Percentiles rank a stretch among this genome's conserved stretches.
Evolutionary conservation across 1,140 invertebrate species (phyloP).

Genomic region (Galleria mellonella): DNA sequence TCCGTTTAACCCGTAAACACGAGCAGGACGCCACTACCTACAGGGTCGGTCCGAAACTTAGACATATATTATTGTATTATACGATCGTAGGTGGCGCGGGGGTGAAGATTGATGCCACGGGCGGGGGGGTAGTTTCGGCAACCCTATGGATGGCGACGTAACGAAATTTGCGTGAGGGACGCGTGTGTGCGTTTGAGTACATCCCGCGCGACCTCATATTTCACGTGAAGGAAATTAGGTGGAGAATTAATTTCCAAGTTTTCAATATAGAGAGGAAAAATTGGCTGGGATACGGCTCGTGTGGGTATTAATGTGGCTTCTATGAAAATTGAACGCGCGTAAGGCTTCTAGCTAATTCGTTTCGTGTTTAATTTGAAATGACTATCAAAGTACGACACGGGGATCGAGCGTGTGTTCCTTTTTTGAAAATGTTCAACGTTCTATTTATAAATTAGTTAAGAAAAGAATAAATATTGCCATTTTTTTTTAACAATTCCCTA

Average conservation of each 20-base stretch:
- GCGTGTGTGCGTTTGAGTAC: constrained; percentile 40
- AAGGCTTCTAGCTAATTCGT: constrained; percentile 2
- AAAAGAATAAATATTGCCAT: no score
- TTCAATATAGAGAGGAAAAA: constrained; percentile 63
- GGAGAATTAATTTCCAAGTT: constrained; percentile 69
- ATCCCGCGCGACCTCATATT: constrained; percentile 46
- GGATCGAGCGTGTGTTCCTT: no score
- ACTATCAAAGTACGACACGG: no score
- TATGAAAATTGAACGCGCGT: constrained; percentile 38
- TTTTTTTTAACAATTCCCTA: no score
- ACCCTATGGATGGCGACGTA: constrained; percentile 59
- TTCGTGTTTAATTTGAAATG: neutral
- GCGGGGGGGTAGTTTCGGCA: constrained; percentile 64
- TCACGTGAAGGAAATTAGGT: constrained; percentile 65
- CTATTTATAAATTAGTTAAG: no score
- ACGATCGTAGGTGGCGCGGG: constrained; percentile 66
- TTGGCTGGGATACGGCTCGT: constrained; percentile 15
- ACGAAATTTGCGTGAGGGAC: constrained; percentile 55
- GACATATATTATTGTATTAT: constrained; percentile 74
- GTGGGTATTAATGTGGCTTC: constrained; percentile 29
- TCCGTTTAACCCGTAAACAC: constrained; percentile 4
- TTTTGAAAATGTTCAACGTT: no score
- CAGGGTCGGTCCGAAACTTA: constrained; percentile 71
- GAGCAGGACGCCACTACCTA: constrained; percentile 43
- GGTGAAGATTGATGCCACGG: constrained; percentile 67